Evolutionary conservation across 2,888 invertebrate genomes (phyloP), one percentile per base, ranked within the genome.

Genomic region (Harpalus rubripes): DNA sequence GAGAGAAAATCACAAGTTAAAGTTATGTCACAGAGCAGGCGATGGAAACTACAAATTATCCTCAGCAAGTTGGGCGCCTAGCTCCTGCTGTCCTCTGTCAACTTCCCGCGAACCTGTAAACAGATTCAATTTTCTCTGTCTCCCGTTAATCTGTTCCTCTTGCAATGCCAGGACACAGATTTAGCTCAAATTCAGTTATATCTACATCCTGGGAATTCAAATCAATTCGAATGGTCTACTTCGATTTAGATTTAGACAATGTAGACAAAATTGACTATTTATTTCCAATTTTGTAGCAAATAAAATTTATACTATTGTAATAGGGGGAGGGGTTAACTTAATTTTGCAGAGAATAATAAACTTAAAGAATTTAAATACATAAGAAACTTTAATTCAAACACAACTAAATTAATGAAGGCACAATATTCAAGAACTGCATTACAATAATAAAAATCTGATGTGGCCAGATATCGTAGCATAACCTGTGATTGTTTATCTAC

Each of bases 11-110:
- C 68, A 68, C 68, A 68, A 68, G 68, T 68, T 68, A 39, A 68
- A 68, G 68, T 68, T 68, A 68, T n/a, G 68, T 12, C 44, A 12
- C 32, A 32, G 32, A 59, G 59, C 18, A 26, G 63, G 68, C 68
- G 68, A 68, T 68, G 39, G 68, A 68, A 68, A 68, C 68, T 68
- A 68, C 68, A 68, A 68, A 68, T 68, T 68, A 68, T 68, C 68
- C 68, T 22, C 6, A 22, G 63, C 26, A 68, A 68, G 68, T 68
- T 63, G 26, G 63, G 12, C 63, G 63, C 26, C 26, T 63, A 26
- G 68, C 68, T n/a, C 68, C 26, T 26, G 63, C 63, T 63, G 68
- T 68, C 68, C 68, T 68, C 32, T 68, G 39, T 41, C 68, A 68
- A 68, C 68, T n/a, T 68, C 68, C n/a, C n/a, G 32, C 10, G 26